Percentiles rank a stretch among this genome's conserved stretches.
phyloP scores from a whole-genome alignment of 1,140 invertebrate species.

The Aphidius ervi region DNA sequence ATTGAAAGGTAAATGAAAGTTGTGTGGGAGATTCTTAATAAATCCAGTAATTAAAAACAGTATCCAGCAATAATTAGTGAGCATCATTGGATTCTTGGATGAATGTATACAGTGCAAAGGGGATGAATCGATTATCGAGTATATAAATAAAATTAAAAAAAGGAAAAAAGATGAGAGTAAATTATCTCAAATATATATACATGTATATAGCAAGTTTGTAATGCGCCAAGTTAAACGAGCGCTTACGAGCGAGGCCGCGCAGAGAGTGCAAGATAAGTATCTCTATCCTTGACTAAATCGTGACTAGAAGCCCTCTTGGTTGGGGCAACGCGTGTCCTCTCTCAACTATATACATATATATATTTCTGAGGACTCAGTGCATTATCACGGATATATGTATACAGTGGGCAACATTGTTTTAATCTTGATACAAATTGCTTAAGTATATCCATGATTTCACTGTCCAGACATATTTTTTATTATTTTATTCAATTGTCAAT shows the following conservation, averaged over 20 bases:
- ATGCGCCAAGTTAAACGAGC: constrained; percentile 43
- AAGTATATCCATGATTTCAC: neutral
- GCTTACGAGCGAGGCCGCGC: constrained; percentile 43
- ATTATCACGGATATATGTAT: constrained; percentile 33
- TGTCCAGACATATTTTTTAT: too few relatives aligned
- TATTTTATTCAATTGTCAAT: too few relatives aligned
- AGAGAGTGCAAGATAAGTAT: constrained; percentile 41
- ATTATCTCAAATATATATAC: neutral
- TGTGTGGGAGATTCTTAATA: too few relatives aligned
- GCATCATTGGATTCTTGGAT: too few relatives aligned
- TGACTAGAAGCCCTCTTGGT: constrained; percentile 46
- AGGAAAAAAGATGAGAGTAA: neutral
- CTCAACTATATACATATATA: constrained; percentile 28
- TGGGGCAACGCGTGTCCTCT: constrained; percentile 21
- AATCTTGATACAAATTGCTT: constrained; percentile 48
- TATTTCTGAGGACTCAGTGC: constrained; percentile 25
- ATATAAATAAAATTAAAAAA: neutral
- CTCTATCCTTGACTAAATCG: constrained; percentile 53
- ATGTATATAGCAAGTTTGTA: constrained; percentile 2
- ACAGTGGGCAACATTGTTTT: constrained; percentile 48
- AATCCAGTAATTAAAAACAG: too few relatives aligned
- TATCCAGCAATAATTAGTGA: too few relatives aligned
- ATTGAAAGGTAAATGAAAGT: too few relatives aligned
- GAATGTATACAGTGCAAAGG: too few relatives aligned
- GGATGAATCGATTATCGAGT: too few relatives aligned